phyloP scores from a whole-genome alignment of 2,888 invertebrate species.

The Drosophila histrio region DNA sequence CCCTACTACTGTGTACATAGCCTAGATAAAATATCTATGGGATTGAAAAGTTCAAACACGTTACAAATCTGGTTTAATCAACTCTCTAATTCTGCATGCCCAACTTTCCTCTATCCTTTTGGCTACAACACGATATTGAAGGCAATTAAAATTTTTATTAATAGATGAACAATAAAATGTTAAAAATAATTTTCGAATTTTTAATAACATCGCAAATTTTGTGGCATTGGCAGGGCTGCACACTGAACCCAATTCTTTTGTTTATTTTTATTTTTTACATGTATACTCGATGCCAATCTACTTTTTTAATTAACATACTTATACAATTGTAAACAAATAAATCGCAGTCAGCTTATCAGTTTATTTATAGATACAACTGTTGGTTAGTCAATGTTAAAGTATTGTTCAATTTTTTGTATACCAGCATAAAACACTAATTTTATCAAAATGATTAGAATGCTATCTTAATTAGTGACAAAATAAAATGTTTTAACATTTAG shows the following conservation, averaged over 20 bases:
- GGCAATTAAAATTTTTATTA: not conserved
- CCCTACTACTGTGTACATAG: not conserved
- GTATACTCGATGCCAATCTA: constrained; percentile 29
- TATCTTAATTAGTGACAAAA: constrained; percentile 1
- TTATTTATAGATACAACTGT: constrained; percentile 30
- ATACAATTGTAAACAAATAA: constrained; percentile 26
- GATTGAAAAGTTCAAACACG: not conserved
- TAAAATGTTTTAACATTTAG: not conserved
- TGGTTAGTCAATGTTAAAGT: not conserved
- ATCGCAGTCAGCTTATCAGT: constrained; percentile 34
- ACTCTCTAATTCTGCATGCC: not conserved
- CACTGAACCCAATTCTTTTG: constrained; percentile 32
- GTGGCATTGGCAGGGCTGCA: constrained; percentile 15
- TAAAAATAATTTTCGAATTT: constrained; percentile 4
- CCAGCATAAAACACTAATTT: not conserved
- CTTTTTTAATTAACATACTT: constrained; percentile 42
- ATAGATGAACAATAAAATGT: constrained; percentile 8
- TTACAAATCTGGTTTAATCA: not conserved
- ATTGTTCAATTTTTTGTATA: not conserved
- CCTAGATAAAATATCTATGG: not conserved
- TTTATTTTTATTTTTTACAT: constrained; percentile 34
- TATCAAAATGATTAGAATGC: constrained; percentile 7
- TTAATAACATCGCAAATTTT: constrained; percentile 10
- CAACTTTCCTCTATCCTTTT: not conserved
- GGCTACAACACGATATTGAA: not conserved